A percentile compares a stretch with the other conserved stretches of the same genome.
Evolutionary conservation across 2,797 vertebrate species (phyloP).

Genomic region (Clarias fuscus): DNA sequence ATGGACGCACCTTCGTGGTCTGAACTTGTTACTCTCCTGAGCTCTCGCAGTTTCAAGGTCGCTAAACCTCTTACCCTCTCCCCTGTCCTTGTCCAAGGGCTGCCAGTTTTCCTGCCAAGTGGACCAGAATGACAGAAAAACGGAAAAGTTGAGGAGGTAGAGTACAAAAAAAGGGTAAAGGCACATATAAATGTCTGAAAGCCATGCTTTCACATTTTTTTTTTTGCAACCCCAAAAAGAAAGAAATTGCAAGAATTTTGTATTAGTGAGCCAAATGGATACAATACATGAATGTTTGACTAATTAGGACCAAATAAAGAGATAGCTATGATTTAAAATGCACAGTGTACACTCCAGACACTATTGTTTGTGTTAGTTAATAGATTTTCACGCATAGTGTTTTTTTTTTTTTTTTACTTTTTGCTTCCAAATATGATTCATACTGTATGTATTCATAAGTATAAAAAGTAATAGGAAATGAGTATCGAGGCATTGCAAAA

Average conservation of each 20-base stretch:
- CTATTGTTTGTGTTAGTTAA: neutral
- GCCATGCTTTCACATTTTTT: neutral
- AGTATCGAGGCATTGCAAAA: neutral
- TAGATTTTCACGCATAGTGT: neutral
- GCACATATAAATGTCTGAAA: neutral
- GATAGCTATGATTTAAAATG: neutral
- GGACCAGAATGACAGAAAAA: constrained; percentile 66
- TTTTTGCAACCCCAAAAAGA: neutral
- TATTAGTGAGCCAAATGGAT: neutral
- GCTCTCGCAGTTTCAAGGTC: constrained; percentile 33
- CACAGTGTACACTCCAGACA: neutral
- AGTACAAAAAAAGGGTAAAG: constrained; percentile 33
- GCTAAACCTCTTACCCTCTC: constrained; percentile 35
- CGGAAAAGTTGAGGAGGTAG: neutral
- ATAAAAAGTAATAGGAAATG: neutral
- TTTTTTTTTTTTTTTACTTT: neutral
- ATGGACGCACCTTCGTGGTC: constrained; percentile 7
- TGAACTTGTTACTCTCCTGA: constrained; percentile 58
- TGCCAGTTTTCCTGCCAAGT: constrained; percentile 76
- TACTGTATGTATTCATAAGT: neutral
- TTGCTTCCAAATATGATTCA: neutral
- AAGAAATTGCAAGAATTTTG: neutral
- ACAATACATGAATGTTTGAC: too few species aligned
- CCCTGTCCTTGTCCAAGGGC: constrained; percentile 24
- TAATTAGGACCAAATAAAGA: neutral